Conservation (phyloP, 2,113 vertebrate species). For the Abramis brama region DNA sequence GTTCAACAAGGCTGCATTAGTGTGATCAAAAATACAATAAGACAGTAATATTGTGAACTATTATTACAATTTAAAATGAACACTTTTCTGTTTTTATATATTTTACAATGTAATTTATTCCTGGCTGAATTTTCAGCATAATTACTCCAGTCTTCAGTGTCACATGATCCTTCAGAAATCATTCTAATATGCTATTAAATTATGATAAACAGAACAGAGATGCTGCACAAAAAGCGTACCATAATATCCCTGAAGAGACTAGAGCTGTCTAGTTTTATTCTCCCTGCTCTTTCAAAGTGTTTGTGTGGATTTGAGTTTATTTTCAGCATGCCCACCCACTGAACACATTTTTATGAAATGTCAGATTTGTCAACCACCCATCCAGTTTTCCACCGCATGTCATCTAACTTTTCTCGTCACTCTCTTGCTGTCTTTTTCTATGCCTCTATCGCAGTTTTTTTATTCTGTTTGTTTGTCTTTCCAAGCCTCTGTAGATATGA, state of each 20-base stretch:
- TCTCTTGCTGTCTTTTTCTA: neutral
- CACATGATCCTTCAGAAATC: no score
- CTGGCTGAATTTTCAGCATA: no score
- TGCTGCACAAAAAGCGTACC: neutral
- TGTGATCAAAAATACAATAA: neutral
- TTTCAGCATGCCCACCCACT: neutral
- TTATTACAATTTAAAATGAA: neutral
- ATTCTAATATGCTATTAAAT: neutral
- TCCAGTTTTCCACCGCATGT: neutral
- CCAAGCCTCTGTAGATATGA: neutral
- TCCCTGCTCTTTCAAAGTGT: neutral
- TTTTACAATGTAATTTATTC: no score
- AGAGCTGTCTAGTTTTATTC: neutral
- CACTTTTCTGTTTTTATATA: no score
- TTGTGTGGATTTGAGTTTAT: slow-evolving; percentile 19
- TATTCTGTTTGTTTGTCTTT: neutral
- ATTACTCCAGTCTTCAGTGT: no score
- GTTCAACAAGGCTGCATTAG: neutral
- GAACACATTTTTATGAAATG: slow-evolving; percentile 21
- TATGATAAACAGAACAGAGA: neutral
- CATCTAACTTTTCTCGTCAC: slow-evolving; percentile 1
- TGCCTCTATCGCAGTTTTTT: neutral
- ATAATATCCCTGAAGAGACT: neutral
- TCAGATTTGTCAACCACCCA: slow-evolving; percentile 5
- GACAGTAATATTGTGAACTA: no score